Percentiles rank a stretch among this genome's conserved stretches.
Conservation (phyloP, 2,113 vertebrate species). For the Zosterops pallidus region DNA sequence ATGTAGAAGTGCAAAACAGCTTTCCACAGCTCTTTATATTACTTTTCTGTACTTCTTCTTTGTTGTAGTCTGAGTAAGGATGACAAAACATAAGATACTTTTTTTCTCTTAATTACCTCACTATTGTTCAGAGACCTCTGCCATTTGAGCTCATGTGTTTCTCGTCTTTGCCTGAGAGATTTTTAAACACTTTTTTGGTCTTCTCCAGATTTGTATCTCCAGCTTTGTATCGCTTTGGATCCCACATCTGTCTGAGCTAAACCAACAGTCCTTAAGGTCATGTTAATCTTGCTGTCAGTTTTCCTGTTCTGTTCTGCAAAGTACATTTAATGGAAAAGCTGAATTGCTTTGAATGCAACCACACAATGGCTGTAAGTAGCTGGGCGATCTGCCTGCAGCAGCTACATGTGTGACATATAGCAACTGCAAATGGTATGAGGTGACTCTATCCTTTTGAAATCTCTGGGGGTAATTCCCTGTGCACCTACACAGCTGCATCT, state of each 20-base stretch:
- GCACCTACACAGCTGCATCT: neutral
- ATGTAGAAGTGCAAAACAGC: neutral
- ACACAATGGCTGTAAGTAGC: neutral
- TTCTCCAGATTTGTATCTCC: neutral
- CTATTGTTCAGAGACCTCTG: neutral
- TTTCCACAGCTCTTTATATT: neutral
- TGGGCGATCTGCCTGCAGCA: neutral
- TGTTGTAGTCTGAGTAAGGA: neutral
- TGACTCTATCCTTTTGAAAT: neutral
- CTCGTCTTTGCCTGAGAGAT: neutral
- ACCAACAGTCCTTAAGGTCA: neutral
- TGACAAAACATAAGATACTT: neutral
- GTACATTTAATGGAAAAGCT: neutral
- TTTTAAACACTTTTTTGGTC: neutral
- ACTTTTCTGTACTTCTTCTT: neutral
- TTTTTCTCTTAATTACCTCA: neutral
- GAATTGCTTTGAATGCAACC: neutral
- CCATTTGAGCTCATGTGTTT: neutral
- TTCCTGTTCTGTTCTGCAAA: neutral
- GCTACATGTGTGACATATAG: neutral
- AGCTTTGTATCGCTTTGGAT: neutral
- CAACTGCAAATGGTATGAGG: neutral
- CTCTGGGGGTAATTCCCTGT: neutral
- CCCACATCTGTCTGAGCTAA: neutral
- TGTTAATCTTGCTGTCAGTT: neutral